Evolutionary conservation across 2,888 invertebrate species (phyloP), one percentile per base, ranked within the genome.

Genomic region (Lepidocyrtinus sp.): DNA sequence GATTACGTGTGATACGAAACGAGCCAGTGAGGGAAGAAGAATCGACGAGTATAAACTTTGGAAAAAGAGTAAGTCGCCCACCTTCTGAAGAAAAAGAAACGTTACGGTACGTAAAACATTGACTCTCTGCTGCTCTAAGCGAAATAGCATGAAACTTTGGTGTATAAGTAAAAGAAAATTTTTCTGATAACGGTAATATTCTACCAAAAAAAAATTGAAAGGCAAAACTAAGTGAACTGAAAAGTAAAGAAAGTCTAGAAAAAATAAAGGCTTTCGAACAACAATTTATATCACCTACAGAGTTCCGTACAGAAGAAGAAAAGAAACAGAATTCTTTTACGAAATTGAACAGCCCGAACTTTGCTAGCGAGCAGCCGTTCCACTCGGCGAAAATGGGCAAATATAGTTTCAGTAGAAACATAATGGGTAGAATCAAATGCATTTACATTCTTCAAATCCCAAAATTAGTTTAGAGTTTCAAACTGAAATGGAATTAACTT

Each of bases 1-100:
- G 81, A 81, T 81, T 81, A 62, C 77, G 77, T 73, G 65, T 81
- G 73, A 81, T 81, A 73, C 73, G 63, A 81, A 68, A 78, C 61
- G 72, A 62, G 75, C 65, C 45, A 69, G 46, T 69, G 25, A 69
- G 70, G 50, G 46, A 67, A 72, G 68, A 63, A 59, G 55, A 67
- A 22, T 36, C 12, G 36, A 61, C n/a, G 46, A 69, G 19, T 19
- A n/a, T 24, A 36, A 65, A 21, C 64, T 25, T 19, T 24, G 27
- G 17, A 17, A 36, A 61, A 17, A 25, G 63, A 61, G 45, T 21
- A 61, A 26, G 70, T 46, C 27, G 15, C 26, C 24, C 21, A 62
- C 24, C 63, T 62, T 21, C 24, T 15, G 22, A 62, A 59, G 17
- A 19, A 62, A 21, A 21, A 21, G 22, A 12, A 62, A 24, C 21